Conservation (phyloP, 1,140 invertebrate species). For the Zophobas morio region DNA sequence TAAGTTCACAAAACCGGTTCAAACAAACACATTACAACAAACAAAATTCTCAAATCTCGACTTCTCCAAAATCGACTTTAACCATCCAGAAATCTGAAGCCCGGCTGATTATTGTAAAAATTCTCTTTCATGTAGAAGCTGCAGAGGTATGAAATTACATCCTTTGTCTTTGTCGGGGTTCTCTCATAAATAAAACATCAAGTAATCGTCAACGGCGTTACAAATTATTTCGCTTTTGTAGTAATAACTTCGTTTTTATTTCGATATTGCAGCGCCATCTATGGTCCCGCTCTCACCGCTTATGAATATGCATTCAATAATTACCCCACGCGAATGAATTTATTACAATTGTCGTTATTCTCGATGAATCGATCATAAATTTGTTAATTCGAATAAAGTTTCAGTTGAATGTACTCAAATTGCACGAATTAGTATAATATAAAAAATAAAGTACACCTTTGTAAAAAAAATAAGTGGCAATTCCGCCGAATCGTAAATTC, state of each 20-base stretch:
- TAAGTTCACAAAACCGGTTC: constrained; percentile 4
- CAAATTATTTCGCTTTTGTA: background rate
- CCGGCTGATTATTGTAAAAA: background rate
- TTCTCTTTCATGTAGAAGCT: background rate
- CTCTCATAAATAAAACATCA: constrained; percentile 9
- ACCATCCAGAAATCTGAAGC: too few relatives aligned
- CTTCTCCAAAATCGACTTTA: too few relatives aligned
- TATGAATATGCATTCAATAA: too few relatives aligned
- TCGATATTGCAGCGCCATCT: too few relatives aligned
- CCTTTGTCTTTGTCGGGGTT: background rate
- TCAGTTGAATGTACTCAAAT: background rate
- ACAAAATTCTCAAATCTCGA: background rate
- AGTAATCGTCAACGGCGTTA: background rate
- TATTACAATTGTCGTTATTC: background rate
- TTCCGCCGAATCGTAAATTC: background rate
- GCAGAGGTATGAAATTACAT: constrained; percentile 5
- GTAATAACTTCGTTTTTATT: too few relatives aligned
- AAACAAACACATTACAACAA: constrained; percentile 1
- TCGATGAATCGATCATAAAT: background rate
- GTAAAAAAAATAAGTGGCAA: background rate
- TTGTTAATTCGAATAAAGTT: too few relatives aligned
- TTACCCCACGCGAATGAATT: too few relatives aligned
- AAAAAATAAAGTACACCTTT: background rate
- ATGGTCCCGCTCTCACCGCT: too few relatives aligned
- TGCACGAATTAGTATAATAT: background rate